Conservation (phyloP, 2,113 vertebrate genomes). For the Haplochromis burtoni region DNA sequence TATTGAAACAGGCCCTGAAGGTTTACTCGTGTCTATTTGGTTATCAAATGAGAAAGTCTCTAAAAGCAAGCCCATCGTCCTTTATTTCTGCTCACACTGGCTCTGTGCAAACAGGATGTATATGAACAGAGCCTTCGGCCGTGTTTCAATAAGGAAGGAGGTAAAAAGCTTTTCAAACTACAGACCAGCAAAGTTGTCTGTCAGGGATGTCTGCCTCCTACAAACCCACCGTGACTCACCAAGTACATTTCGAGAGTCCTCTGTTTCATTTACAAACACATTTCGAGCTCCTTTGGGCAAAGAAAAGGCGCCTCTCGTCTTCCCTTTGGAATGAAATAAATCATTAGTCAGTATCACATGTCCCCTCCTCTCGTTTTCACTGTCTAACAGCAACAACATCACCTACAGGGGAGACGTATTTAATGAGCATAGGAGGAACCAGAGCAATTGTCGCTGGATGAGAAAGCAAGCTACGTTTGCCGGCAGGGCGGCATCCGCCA, state of each 20-base stretch:
- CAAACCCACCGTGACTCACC: constrained; percentile 78
- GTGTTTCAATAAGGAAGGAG: constrained; percentile 12
- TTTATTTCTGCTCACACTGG: background rate
- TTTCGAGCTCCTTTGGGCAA: constrained; percentile 87
- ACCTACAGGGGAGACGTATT: background rate
- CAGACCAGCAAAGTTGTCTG: constrained; percentile 28
- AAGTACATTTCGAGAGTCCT: constrained; percentile 79
- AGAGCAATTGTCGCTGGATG: background rate
- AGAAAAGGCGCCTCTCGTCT: constrained; percentile 81
- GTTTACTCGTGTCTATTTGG: constrained; percentile 12
- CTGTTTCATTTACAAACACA: constrained; percentile 84
- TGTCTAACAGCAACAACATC: background rate
- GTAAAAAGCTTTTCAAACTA: background rate
- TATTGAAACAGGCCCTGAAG: constrained; percentile 13
- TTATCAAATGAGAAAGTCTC: background rate
- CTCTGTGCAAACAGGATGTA: background rate
- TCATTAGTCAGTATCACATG: constrained; percentile 59
- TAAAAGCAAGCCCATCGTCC: background rate
- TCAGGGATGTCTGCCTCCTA: constrained; percentile 69
- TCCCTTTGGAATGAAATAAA: constrained; percentile 79
- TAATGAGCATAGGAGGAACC: background rate
- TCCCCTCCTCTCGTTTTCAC: background rate
- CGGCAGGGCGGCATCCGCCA: background rate
- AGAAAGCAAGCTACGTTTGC: background rate
- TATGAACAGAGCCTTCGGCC: constrained; percentile 22